phyloP scores from a whole-genome alignment of 2,888 invertebrate species.

The Perizoma affinitatum region DNA sequence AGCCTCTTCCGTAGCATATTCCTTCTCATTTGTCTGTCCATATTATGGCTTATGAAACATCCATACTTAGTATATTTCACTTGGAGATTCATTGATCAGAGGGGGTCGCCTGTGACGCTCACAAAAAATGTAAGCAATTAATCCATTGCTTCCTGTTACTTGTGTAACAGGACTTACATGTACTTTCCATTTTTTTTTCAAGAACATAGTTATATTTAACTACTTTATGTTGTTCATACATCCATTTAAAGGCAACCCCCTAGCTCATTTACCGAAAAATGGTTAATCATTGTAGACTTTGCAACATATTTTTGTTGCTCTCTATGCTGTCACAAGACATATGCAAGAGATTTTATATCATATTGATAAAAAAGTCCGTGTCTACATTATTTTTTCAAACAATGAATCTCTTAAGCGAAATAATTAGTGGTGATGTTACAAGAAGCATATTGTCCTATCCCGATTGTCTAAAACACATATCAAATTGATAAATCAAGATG shows the following conservation, averaged over 20 bases:
- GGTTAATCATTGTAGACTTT: not conserved
- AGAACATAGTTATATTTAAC: not conserved
- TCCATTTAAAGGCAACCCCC: too few relatives aligned
- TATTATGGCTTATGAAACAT: conserved; percentile 3
- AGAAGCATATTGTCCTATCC: conserved; percentile 7
- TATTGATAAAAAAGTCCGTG: not conserved
- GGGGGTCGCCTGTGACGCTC: too few relatives aligned
- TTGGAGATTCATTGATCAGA: conserved; percentile 15
- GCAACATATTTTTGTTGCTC: not conserved
- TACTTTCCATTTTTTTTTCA: conserved; percentile 7
- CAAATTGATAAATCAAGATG: conserved; percentile 15
- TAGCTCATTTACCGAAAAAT: not conserved
- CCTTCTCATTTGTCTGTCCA: too few relatives aligned
- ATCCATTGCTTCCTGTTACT: not conserved
- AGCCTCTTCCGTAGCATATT: not conserved
- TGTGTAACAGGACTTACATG: too few relatives aligned
- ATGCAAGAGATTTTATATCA: conserved; percentile 2
- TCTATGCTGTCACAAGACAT: not conserved
- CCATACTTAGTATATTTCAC: conserved; percentile 10
- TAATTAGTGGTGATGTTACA: conserved; percentile 1
- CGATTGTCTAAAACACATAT: not conserved
- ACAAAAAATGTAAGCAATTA: too few relatives aligned
- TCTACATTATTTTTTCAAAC: not conserved
- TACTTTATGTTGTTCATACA: conserved; percentile 5
- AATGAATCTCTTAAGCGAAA: conserved; percentile 17